Evolutionary conservation across 2,888 invertebrate genomes (phyloP), one percentile per base, ranked within the genome.

Genomic region (Hypercompe scribonia): DNA sequence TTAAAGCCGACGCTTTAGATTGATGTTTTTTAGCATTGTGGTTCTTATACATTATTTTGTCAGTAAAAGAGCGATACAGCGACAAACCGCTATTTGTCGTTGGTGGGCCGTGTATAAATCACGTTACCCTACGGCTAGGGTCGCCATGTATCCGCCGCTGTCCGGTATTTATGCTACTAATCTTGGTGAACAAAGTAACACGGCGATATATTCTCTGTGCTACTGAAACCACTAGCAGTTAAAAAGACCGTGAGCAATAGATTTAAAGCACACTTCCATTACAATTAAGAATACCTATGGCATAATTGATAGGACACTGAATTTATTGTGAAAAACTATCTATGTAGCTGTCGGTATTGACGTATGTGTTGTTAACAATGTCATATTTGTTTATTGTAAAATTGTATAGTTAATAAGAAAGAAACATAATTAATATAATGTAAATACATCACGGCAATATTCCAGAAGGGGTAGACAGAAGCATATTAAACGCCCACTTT

Each of bases 1-100:
- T 83, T 80, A 79, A 72, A 81, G 77, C 83, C 73, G 71, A 54
- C 72, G 72, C 72, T 80, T 79, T 75, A 83, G 84, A 84, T 84
- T 83, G 84, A 84, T 84, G 84, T 80, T 88, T 89, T 90, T 88
- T 87, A 88, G 82, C 85, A 84, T 85, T 88, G 86, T 87, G 82
- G 81, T 84, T 87, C 87, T 88, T 90, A 91, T 90, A 92, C 90
- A 91, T 93, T 93, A 92, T 93, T 93, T 91, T 87, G 87, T 89
- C 89, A 88, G 90, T 89, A 89, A 91, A 91, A 91, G 92, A 92
- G 90, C 92, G 92, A 93, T 93, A 91, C 90, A 88, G 89, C 91
- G 92, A 93, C 92, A 93, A 93, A 93, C 94, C 93, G 92, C 93
- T 94, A 94, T 94, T 95, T 95, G 93, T 95, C 93, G 94, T 93